Base-by-base conservation (phyloP, 2,797 vertebrate genomes). In the Halcyon chelicuti region DNA sequence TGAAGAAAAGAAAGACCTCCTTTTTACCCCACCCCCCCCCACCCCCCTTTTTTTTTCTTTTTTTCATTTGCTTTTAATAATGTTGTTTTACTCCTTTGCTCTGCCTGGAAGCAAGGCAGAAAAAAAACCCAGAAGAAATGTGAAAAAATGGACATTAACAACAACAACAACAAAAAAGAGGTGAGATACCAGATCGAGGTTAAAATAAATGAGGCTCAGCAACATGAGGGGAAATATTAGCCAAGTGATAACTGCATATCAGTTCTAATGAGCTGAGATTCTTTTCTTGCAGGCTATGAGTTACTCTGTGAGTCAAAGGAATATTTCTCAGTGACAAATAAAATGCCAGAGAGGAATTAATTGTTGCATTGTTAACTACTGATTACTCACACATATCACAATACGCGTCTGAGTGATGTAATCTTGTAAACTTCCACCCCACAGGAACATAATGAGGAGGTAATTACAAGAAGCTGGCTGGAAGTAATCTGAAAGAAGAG, bases 321-420 rank as follows among this genome's bases (percentile, higher is more conserved):
- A 58, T 90, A 79, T 70, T 92, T 94, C 94, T n/a, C 94, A 95
- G 58, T 86, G 60, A 84, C 91, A 96, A 96, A 95, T 84, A 94
- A 97, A 96, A 90, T 86, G 90, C 63, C 88, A 82, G 77, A 74
- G 60, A 86, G 52, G 86, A 94, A 93, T 95, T 92, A 95, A 93
- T 76, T 96, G 90, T 84, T 94, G 83, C 87, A 83, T 86, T 93
- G 90, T 92, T 94, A 86, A 79, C 76, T 47, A 52, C 86, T 79
- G 76, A 67, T 95, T 96, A 94, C 55, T 96, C 91, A 95, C n/a
- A 76, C 63, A 14, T 82, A 93, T 86, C 88, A 94, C 95, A 95
- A 57, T 78, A 78, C 51, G 88, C 46, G 86, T 74, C 88, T 88
- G 76, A 57, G 52, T 86, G 88, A 94, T 86, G 60, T 94, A 71